Conservation (phyloP, 2,113 vertebrate genomes). For the Oceanodroma tethys region DNA sequence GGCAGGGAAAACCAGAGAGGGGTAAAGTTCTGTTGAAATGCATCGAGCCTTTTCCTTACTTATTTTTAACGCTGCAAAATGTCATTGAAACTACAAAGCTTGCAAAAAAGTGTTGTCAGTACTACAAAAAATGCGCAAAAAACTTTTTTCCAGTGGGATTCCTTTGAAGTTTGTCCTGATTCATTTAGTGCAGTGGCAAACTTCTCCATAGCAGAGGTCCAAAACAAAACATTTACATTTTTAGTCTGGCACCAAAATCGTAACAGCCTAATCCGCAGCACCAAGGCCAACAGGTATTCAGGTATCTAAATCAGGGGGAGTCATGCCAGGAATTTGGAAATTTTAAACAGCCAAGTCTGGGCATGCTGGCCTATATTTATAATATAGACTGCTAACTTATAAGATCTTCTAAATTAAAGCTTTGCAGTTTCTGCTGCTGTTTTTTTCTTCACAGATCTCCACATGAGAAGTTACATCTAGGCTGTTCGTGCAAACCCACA, state of each 20-base stretch:
- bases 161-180: neutral
- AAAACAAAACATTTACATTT: neutral
- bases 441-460: neutral
- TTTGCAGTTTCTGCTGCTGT: neutral
- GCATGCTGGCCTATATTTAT: neutral
- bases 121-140: neutral
- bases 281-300: neutral
- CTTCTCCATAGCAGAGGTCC: neutral
- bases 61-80: slow-evolving; percentile 12
- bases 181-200: neutral
- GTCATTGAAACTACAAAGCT: slow-evolving; percentile 4
- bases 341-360: neutral
- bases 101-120: neutral
- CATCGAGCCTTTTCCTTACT: neutral
- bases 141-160: neutral
- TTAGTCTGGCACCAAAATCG: neutral
- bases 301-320: neutral
- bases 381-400: neutral
- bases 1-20: slow-evolving; percentile 11
- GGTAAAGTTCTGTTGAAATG: neutral
- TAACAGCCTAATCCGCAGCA: neutral
- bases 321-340: neutral
- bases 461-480: neutral
- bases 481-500: neutral
- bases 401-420: neutral